phyloP scores from a whole-genome alignment of 2,113 vertebrate species.

The Prunella himalayana region DNA sequence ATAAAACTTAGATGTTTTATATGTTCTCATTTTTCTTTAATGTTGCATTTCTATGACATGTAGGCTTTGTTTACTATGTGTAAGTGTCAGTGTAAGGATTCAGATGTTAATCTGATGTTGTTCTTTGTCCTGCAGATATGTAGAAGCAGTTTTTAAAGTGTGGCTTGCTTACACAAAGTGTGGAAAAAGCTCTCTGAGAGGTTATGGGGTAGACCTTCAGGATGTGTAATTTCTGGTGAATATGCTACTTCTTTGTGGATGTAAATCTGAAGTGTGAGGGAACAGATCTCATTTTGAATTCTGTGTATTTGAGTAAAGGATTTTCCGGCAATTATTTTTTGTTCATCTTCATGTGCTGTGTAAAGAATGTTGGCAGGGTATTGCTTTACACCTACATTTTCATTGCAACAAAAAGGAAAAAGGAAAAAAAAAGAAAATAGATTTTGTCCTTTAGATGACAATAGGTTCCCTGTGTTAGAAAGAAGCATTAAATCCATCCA shows the following conservation, averaged over 20 bases:
- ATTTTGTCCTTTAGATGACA: constrained; percentile 36
- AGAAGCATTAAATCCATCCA: background rate
- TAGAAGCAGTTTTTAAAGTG: background rate
- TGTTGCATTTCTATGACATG: background rate
- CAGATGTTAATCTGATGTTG: background rate
- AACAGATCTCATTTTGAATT: background rate
- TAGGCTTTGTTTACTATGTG: background rate
- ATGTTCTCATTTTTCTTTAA: no score
- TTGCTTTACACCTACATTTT: background rate
- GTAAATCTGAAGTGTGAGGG: background rate
- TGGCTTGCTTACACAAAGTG: background rate
- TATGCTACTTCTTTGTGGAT: background rate
- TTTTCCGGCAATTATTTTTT: background rate
- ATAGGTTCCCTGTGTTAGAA: background rate
- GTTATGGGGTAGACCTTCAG: background rate
- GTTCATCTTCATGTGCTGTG: background rate
- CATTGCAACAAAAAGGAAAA: background rate
- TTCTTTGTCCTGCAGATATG: background rate
- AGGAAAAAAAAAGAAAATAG: background rate
- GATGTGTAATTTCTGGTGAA: background rate
- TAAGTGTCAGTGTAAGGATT: background rate
- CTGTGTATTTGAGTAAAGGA: accelerated
- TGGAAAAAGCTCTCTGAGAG: background rate
- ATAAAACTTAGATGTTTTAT: no score
- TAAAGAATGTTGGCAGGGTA: background rate